Percentiles rank a stretch among this genome's conserved stretches.
Conservation (phyloP, 2,113 vertebrate species). For the Antennarius striatus region DNA sequence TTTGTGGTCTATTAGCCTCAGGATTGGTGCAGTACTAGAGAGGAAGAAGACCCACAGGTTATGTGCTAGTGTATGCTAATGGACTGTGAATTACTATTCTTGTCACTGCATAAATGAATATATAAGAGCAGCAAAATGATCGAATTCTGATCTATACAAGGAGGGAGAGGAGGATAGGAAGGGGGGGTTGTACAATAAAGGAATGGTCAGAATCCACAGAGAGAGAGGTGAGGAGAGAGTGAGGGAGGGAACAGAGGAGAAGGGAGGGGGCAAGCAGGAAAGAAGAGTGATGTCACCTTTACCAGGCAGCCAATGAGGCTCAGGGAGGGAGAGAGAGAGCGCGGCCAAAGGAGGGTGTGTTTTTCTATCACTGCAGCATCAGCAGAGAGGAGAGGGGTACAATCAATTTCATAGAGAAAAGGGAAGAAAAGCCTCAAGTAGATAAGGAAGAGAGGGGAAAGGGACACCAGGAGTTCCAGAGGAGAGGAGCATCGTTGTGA, state of each 20-base stretch:
- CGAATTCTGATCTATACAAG: conserved; percentile 39
- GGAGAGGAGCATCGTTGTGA: conserved; percentile 43
- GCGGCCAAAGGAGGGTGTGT: conserved; percentile 78
- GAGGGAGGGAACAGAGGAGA: conserved; percentile 52
- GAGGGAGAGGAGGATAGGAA: conserved; percentile 30
- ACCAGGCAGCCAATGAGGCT: conserved; percentile 75
- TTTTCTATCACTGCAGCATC: conserved; percentile 85
- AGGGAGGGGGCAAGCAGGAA: conserved; percentile 66
- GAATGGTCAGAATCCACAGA: conserved; percentile 69
- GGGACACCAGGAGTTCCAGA: conserved; percentile 40
- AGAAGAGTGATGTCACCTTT: conserved; percentile 79
- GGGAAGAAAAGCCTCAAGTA: conserved; percentile 62
- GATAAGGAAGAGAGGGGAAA: conserved; percentile 32
- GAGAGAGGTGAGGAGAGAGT: conserved; percentile 55
- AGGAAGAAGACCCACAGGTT: conserved; percentile 16
- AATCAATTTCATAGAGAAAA: conserved; percentile 73
- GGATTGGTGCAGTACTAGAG: conserved; percentile 11
- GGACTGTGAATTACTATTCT: conserved; percentile 32
- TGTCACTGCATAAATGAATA: conserved; percentile 33
- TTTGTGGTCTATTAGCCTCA: conserved; percentile 23
- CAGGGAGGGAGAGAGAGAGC: conserved; percentile 66
- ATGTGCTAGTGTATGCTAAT: conserved; percentile 27
- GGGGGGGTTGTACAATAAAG: conserved; percentile 59
- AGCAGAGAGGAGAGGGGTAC: conserved; percentile 75
- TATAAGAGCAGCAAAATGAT: conserved; percentile 19